Evolutionary conservation across 37 sponge, comb jelly and placozoan genomes (phyloP).

Genomic region (Bolinopsis microptera): DNA sequence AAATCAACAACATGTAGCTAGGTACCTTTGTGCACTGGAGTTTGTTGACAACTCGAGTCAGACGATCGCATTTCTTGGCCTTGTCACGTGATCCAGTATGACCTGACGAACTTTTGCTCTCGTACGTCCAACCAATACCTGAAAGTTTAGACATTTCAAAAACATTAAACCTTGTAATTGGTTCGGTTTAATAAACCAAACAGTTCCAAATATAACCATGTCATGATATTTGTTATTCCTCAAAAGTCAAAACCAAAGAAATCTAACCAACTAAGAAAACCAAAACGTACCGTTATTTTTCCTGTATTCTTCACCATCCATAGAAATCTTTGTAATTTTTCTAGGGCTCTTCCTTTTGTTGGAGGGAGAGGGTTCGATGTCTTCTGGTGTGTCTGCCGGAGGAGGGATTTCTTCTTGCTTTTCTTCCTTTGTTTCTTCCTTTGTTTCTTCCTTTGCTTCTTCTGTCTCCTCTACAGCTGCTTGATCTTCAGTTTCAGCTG

Average conservation of each 20-base stretch:
- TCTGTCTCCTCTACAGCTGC: background rate
- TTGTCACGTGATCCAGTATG: background rate
- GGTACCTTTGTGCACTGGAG: conserved; percentile 58
- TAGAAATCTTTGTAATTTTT: background rate
- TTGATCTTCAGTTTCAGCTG: background rate
- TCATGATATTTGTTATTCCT: too few species aligned
- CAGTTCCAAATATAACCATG: too few species aligned
- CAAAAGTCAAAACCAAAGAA: too few species aligned
- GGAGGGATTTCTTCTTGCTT: background rate
- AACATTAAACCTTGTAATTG: too few species aligned
- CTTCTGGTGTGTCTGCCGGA: background rate
- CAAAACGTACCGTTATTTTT: too few species aligned
- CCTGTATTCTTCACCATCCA: conserved; percentile 6
- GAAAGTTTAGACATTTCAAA: too few species aligned
- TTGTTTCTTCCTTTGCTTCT: background rate
- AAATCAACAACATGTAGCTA: too few species aligned
- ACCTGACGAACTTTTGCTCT: background rate
- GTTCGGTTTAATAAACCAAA: too few species aligned
- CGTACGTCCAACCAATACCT: conserved; percentile 26
- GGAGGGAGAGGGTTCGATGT: background rate
- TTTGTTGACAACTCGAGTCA: conserved; percentile 54
- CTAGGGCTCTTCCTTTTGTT: conserved; percentile 14
- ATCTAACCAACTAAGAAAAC: too few species aligned
- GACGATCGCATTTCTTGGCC: background rate
- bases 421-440: background rate